These are phyloP conservation scores for Cervus canadensis DNA, from an alignment of 2,113 vertebrate species.

Conservation along the genomic window DNA sequence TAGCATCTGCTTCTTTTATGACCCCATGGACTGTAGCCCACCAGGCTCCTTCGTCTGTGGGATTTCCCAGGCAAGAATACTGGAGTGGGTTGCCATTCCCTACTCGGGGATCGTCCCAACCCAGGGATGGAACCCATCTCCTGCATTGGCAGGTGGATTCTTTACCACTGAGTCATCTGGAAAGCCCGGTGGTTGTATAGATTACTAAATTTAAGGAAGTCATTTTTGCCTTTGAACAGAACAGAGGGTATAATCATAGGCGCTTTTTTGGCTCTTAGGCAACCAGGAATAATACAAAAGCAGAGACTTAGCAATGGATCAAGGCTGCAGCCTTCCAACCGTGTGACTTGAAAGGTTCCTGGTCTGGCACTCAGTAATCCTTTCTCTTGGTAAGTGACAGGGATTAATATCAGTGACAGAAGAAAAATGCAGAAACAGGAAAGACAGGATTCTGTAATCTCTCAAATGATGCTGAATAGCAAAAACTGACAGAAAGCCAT, in stretches of 20 bases:
- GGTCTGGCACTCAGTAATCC: too few relatives aligned
- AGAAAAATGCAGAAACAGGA: neutral
- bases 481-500: conserved; percentile 1
- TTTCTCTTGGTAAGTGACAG: neutral
- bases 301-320: neutral
- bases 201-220: neutral
- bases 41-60: neutral
- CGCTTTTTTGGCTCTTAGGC: neutral
- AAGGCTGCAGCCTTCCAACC: neutral
- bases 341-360: fast-evolving
- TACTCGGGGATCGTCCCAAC: neutral
- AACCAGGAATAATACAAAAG: neutral
- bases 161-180: neutral
- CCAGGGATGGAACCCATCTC: neutral
- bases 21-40: neutral
- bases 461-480: neutral
- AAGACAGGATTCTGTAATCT: neutral
- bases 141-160: neutral
- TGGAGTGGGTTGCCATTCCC: neutral
- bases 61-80: neutral
- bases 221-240: neutral
- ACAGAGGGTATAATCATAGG: neutral
- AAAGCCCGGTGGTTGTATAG: neutral
- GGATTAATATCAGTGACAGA: neutral
- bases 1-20: neutral